phyloP scores from a whole-genome alignment of 2,797 vertebrate species.

The Parotocinclus haroldoi region DNA sequence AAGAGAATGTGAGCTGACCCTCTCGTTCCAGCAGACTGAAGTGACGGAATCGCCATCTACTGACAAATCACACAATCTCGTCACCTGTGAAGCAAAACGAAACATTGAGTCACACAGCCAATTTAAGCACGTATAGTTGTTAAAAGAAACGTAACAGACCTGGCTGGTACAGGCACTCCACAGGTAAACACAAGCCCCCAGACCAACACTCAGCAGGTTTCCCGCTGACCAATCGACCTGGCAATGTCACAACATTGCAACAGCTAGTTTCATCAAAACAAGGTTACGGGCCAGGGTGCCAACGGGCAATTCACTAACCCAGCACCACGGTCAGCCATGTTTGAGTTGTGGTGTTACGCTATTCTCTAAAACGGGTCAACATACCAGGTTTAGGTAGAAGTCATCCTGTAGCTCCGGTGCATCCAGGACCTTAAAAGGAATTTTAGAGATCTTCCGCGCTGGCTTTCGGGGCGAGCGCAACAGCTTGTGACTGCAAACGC shows the following conservation, averaged over 20 bases:
- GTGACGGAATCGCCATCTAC: conserved; percentile 82
- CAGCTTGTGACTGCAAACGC: conserved; percentile 71
- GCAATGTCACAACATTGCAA: neutral
- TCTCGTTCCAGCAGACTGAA: conserved; percentile 80
- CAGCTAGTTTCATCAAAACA: too few species aligned
- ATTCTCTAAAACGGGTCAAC: neutral
- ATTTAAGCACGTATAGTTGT: neutral
- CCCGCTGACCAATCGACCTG: conserved; percentile 79
- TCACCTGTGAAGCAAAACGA: conserved; percentile 64
- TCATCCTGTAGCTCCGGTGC: conserved; percentile 82
- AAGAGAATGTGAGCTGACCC: conserved; percentile 61
- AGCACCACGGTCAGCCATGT: too few species aligned
- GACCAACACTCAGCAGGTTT: conserved; percentile 79
- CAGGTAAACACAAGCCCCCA: conserved; percentile 81
- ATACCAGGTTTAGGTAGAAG: conserved; percentile 81
- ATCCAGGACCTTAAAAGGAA: conserved; percentile 82
- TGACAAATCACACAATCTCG: conserved; percentile 77
- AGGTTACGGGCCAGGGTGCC: too few species aligned
- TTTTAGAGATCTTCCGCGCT: conserved; percentile 82
- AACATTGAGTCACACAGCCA: neutral
- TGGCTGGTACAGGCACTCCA: conserved; percentile 84
- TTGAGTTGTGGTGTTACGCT: too few species aligned
- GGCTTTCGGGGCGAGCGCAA: conserved; percentile 80
- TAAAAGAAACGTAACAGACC: conserved; percentile 53
- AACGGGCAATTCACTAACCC: too few species aligned